Evolutionary conservation across 2,888 invertebrate species (phyloP), one percentile per base, ranked within the genome.

Genomic region (Acleris holmiana): DNA sequence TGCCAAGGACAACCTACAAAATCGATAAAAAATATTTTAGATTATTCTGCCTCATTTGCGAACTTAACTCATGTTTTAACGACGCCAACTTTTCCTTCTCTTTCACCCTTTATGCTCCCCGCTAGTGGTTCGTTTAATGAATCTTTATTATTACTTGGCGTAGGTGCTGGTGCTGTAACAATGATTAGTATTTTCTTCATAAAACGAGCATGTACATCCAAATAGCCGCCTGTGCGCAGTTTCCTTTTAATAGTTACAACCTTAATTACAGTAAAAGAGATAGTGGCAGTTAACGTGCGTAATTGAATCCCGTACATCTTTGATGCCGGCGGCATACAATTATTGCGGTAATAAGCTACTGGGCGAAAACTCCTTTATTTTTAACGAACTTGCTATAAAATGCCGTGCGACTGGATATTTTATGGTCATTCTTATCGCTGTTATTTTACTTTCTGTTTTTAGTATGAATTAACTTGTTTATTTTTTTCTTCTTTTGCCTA

Each of bases 341-440:
- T 64, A 64, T 58, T 17, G 58, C 19, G 18, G 58, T 64, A 64
- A 64, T 59, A 64, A 54, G 64, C 64, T 64, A 64, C 64, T 59
- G 58, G 64, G 57, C 51, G 46, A 50, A 58, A 56, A 58, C 51
- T 59, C 58, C 48, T 54, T 53, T 64, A 58, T 64, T 64, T 64
- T 64, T 25, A 21, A 53, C 10, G 46, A 40, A 47, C 58, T 48
- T 46, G 64, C 64, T 64, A 64, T 64, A 59, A 64, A 53, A 59
- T 58, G 58, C 64, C 58, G 64, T 64, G 29, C 48, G 54, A 64
- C 64, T 64, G 64, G 64, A 59, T 56, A 50, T 54, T 64, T 54
- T 64, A 59, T 59, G 54, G 46, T 50, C 58, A 59, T 59, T 41
- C 40, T 59, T 54, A 59, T 48, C 29, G 25, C 25, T 21, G 53